A percentile compares a stretch with the other conserved stretches of the same genome.
phyloP scores from a whole-genome alignment of 1,140 invertebrate genomes.

The Ridgeia piscesae region DNA sequence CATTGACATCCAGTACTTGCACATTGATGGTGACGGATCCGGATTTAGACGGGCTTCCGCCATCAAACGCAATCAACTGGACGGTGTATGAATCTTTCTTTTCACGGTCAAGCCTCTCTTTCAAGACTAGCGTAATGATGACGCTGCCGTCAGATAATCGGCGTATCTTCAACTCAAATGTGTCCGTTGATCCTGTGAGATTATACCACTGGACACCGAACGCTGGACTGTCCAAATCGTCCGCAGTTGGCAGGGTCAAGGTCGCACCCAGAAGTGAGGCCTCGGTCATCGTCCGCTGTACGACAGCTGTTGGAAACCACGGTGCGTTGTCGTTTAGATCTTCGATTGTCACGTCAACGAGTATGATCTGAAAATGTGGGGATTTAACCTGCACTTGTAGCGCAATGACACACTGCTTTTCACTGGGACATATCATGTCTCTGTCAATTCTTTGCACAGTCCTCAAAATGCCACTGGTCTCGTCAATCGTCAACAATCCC shows the following conservation, averaged over 20 bases:
- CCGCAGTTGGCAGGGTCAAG: conserved; percentile 55
- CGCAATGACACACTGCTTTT: not conserved
- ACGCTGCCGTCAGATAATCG: not conserved
- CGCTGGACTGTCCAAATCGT: conserved; percentile 22
- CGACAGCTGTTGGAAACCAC: conserved; percentile 33
- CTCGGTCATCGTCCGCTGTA: conserved; percentile 55
- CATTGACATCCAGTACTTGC: conserved; percentile 89
- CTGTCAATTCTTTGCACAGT: not conserved
- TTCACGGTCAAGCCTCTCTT: conserved; percentile 77
- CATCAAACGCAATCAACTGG: conserved; percentile 90
- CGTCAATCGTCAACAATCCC: not conserved
- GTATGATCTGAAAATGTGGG: not conserved
- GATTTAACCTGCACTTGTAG: conserved; percentile 8
- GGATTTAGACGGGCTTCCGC: conserved; percentile 79
- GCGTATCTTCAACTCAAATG: conserved; percentile 23
- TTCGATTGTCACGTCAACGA: conserved; percentile 20
- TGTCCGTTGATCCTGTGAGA: not conserved
- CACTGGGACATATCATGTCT: not conserved
- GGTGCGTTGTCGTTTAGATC: conserved; percentile 26
- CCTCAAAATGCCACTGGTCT: not conserved
- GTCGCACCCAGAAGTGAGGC: conserved; percentile 61
- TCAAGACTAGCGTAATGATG: not conserved
- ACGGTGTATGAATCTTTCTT: conserved; percentile 81
- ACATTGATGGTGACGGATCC: conserved; percentile 89
- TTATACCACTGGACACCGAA: conserved; percentile 24